Percentiles rank a stretch among this genome's conserved stretches.
Conservation (phyloP, 2,888 invertebrate genomes). For the Latrodectus hesperus region DNA sequence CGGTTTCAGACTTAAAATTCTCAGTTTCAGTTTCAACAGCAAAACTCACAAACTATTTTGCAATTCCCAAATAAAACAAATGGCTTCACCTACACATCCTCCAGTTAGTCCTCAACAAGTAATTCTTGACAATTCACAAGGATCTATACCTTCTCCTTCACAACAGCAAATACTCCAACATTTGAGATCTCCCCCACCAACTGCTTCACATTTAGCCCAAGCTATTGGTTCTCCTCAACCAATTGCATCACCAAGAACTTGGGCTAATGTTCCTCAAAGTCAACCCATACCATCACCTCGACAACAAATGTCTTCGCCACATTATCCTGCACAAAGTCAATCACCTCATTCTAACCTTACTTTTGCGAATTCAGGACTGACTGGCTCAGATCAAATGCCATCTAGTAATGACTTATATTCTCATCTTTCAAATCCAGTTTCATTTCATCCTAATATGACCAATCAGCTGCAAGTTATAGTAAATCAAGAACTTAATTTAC, state of each 20-base stretch:
- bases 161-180: slow-evolving; percentile 84
- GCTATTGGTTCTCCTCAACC: slow-evolving; percentile 84
- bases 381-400: too few relatives aligned
- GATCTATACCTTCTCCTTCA: slow-evolving; percentile 80
- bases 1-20: slow-evolving; percentile 54
- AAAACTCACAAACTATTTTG: slow-evolving; percentile 71
- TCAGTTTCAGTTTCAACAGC: slow-evolving; percentile 73
- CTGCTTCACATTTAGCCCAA: slow-evolving; percentile 76
- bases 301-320: too few relatives aligned
- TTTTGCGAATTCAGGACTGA: too few relatives aligned
- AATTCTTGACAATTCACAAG: too few relatives aligned
- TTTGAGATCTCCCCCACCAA: slow-evolving; percentile 85
- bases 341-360: too few relatives aligned
- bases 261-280: slow-evolving; percentile 74
- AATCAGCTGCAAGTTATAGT: slow-evolving; percentile 73
- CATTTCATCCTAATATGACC: too few relatives aligned
- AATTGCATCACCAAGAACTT: slow-evolving; percentile 82
- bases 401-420: too few relatives aligned
- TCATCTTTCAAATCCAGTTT: too few relatives aligned
- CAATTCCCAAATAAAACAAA: slow-evolving; percentile 74
- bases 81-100: too few relatives aligned
- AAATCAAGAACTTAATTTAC: slow-evolving; percentile 73
- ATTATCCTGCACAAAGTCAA: too few relatives aligned
- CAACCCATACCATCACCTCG: too few relatives aligned
- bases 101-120: too few relatives aligned